Conservation (phyloP, 2,113 vertebrate genomes). For the Terrapene triunguis region DNA sequence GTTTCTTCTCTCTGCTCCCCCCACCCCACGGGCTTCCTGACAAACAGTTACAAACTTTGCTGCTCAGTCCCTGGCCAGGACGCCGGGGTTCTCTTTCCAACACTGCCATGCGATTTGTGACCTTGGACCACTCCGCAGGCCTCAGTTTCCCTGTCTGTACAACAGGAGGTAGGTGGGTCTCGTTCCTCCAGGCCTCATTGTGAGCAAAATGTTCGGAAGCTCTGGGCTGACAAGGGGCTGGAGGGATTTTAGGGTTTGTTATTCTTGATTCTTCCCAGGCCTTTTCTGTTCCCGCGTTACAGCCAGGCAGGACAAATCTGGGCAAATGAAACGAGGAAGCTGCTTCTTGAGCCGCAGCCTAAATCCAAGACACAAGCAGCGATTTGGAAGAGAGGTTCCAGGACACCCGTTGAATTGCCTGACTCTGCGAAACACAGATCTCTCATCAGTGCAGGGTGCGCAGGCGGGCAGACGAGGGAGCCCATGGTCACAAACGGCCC, state of each 20-base stretch:
- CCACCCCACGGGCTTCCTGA: too few species aligned
- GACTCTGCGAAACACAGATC: neutral
- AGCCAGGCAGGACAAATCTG: neutral
- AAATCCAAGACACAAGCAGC: neutral
- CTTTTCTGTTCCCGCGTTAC: neutral
- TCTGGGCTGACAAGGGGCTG: neutral
- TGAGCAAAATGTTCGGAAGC: neutral
- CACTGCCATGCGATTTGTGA: neutral
- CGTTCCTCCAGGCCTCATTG: neutral
- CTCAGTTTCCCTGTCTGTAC: neutral
- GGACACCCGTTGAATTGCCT: neutral
- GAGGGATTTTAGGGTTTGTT: neutral
- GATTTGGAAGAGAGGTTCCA: neutral
- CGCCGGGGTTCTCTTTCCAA: neutral
- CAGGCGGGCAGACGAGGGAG: neutral
- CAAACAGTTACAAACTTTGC: neutral
- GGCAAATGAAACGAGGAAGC: neutral
- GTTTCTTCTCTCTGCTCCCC: neutral
- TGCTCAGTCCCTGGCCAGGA: too few species aligned
- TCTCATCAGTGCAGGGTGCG: neutral
- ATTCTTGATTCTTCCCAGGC: neutral
- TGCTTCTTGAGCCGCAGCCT: neutral
- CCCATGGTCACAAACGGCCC: neutral
- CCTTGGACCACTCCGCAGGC: neutral
- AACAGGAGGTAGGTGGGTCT: neutral